Conservation (phyloP, 2,888 invertebrate species). For the Harpagoxenus sublaevis region DNA sequence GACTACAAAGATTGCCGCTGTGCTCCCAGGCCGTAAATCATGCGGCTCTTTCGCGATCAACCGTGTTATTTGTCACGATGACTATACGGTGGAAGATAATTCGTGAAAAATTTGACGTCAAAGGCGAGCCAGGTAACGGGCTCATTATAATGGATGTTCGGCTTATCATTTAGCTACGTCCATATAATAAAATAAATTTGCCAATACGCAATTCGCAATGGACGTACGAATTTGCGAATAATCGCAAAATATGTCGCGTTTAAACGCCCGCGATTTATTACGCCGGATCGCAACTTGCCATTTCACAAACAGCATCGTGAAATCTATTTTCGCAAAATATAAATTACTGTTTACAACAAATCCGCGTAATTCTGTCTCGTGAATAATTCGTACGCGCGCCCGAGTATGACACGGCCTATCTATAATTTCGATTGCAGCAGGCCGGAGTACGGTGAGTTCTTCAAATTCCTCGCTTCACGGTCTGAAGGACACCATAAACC, state of each 20-base stretch:
- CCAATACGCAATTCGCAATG: slow-evolving; percentile 40
- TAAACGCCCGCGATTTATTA: slow-evolving; percentile 53
- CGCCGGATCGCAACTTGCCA: slow-evolving; percentile 43
- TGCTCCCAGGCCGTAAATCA: slow-evolving; percentile 48
- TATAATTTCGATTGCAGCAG: slow-evolving; percentile 35
- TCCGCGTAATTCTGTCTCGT: slow-evolving; percentile 46
- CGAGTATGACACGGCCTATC: slow-evolving; percentile 35
- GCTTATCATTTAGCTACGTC: slow-evolving; percentile 51
- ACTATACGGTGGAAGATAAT: slow-evolving; percentile 51
- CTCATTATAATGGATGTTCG: slow-evolving; percentile 55
- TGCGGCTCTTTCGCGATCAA: slow-evolving; percentile 49
- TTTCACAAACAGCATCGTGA: slow-evolving; percentile 51
- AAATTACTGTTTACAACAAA: slow-evolving; percentile 56
- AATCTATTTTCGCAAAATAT: slow-evolving; percentile 56
- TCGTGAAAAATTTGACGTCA: slow-evolving; percentile 56
- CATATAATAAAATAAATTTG: slow-evolving; percentile 52
- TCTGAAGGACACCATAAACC: not conserved
- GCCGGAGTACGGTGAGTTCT: not conserved
- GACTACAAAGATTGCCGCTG: slow-evolving; percentile 63
- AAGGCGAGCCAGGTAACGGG: slow-evolving; percentile 44
- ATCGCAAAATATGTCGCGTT: slow-evolving; percentile 55
- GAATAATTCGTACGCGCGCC: slow-evolving; percentile 43
- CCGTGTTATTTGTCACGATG: slow-evolving; percentile 54
- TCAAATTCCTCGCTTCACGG: not conserved
- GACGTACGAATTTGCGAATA: slow-evolving; percentile 56